Evolutionary conservation across 2,888 invertebrate genomes (phyloP).

Genomic region (Phyllotreta cruciferae): DNA sequence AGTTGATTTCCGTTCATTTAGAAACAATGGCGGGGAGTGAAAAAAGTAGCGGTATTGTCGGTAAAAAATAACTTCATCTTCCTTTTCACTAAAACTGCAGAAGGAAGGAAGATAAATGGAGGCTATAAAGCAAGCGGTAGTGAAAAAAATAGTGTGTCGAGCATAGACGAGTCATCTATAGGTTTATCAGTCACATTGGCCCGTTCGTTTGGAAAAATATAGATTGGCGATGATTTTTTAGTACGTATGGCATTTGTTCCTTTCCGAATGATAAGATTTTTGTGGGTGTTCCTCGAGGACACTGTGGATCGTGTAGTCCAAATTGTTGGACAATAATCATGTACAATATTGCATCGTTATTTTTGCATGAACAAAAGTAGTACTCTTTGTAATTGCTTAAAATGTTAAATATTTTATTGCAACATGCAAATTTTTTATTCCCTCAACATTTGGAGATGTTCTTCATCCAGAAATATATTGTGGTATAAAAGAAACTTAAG

Average conservation of each 20-base stretch:
- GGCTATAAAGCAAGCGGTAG: conserved; percentile 32
- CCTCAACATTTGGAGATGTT: neutral
- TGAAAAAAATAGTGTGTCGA: conserved; percentile 46
- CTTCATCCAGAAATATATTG: too few species aligned
- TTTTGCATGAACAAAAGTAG: too few species aligned
- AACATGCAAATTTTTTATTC: neutral
- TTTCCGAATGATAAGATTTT: conserved; percentile 60
- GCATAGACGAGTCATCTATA: conserved; percentile 58
- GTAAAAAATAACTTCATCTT: conserved; percentile 31
- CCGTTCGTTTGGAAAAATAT: conserved; percentile 54
- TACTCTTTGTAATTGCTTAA: too few species aligned
- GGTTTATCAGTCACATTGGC: conserved; percentile 57
- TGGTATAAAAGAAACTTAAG: too few species aligned
- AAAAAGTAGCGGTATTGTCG: conserved; percentile 17
- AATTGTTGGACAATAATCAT: neutral
- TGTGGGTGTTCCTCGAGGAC: conserved; percentile 50
- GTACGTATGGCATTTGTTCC: conserved; percentile 56
- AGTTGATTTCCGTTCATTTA: conserved; percentile 19
- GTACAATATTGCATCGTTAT: too few species aligned
- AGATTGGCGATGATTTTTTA: conserved; percentile 59
- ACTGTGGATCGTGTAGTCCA: neutral
- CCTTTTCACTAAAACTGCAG: conserved; percentile 37
- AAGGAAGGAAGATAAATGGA: conserved; percentile 37
- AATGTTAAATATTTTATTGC: too few species aligned
- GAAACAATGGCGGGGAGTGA: conserved; percentile 20